Evolutionary conservation across 2,113 vertebrate genomes (phyloP).

Genomic region (Sapajus apella): DNA sequence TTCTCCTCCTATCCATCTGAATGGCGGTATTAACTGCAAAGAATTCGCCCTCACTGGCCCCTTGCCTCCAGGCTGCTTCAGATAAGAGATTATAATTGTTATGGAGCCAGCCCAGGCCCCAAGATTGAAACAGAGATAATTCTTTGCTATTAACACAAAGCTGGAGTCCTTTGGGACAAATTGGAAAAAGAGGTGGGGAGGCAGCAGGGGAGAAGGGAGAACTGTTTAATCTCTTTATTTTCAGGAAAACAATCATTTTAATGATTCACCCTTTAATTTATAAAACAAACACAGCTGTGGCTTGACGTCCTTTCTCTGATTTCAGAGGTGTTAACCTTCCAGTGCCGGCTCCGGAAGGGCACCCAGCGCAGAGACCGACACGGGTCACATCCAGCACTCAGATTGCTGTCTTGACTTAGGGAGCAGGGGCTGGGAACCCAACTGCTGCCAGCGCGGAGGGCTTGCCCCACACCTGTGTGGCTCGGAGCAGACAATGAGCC

Average conservation of each 20-base stretch:
- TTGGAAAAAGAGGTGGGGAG: conserved; percentile 69
- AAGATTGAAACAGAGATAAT: conserved; percentile 68
- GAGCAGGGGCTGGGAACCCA: neutral
- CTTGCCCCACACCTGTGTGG: neutral
- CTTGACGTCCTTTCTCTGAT: conserved; percentile 81
- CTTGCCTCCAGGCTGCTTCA: conserved; percentile 72
- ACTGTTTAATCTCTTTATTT: conserved; percentile 80
- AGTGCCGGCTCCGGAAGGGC: conserved; percentile 35
- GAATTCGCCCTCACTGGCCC: conserved; percentile 72
- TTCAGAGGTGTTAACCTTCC: conserved; percentile 75
- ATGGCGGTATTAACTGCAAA: conserved; percentile 78
- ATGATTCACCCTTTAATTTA: conserved; percentile 82
- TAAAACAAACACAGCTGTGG: conserved; percentile 86
- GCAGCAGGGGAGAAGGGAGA: conserved; percentile 56
- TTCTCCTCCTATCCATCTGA: conserved; percentile 76
- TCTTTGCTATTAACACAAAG: conserved; percentile 54
- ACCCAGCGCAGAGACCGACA: neutral
- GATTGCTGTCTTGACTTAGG: neutral
- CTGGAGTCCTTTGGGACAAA: conserved; percentile 77
- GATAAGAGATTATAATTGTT: conserved; percentile 80
- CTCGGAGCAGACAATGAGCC: neutral
- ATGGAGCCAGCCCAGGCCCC: conserved; percentile 51
- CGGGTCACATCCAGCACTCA: neutral
- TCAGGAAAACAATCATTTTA: conserved; percentile 82
- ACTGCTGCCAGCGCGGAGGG: rapidly evolving